phyloP scores from a whole-genome alignment of 2,888 invertebrate genomes.

The Luperina nickerlii region DNA sequence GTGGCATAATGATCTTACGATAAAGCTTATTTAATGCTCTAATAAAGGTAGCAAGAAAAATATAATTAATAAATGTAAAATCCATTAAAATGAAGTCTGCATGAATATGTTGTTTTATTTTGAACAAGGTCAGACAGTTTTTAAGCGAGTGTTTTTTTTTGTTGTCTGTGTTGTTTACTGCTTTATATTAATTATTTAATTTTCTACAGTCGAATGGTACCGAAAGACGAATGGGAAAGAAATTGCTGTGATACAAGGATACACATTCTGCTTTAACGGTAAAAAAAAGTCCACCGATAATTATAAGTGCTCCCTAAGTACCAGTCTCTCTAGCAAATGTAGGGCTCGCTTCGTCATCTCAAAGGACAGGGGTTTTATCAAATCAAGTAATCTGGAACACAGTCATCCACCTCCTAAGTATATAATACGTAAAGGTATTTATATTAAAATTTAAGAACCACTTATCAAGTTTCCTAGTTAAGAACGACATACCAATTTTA shows the following conservation, averaged over 20 bases:
- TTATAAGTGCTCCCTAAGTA: constrained; percentile 12
- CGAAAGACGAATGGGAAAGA: constrained; percentile 64
- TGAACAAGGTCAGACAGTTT: neutral
- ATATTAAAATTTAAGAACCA: constrained; percentile 15
- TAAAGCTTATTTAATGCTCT: neutral
- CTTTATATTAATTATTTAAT: neutral
- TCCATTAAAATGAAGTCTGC: neutral
- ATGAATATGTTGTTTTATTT: neutral
- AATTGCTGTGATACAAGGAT: constrained; percentile 69
- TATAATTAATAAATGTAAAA: neutral
- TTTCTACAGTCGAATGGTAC: constrained; percentile 48
- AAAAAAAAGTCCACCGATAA: constrained; percentile 19
- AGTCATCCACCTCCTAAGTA: constrained; percentile 15
- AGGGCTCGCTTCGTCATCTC: constrained; percentile 38
- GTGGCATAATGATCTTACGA: neutral
- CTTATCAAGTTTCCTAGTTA: no score
- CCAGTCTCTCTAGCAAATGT: neutral
- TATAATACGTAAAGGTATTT: constrained; percentile 23
- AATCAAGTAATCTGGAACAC: constrained; percentile 29
- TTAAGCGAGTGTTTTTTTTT: neutral
- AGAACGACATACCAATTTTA: neutral
- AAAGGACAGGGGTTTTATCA: constrained; percentile 23
- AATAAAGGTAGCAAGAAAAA: neutral
- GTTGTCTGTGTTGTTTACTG: neutral
- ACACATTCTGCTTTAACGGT: constrained; percentile 67